Evolutionary conservation across 2,797 vertebrate genomes (phyloP).

Genomic region (Salmo trutta): DNA sequence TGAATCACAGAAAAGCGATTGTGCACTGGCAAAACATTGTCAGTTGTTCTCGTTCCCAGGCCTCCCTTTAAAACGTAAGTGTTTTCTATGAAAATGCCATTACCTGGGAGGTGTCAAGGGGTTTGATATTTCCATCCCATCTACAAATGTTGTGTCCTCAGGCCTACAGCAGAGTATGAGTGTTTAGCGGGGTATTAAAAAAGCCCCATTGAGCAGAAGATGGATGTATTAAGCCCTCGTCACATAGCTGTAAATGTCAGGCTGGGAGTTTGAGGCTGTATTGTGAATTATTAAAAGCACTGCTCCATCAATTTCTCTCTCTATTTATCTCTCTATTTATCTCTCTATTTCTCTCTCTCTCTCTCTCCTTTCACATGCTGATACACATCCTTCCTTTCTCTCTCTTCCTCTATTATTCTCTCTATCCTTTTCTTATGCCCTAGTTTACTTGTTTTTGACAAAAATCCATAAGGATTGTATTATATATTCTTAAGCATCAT

Average conservation of each 20-base stretch:
- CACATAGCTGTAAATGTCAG: constrained; percentile 27
- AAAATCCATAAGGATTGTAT: background rate
- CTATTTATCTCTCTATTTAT: constrained; percentile 19
- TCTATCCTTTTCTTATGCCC: constrained; percentile 4
- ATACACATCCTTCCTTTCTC: background rate
- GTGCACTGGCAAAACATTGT: background rate
- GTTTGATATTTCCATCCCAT: constrained; percentile 19
- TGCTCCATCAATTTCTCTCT: constrained; percentile 29
- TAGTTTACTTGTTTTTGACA: background rate
- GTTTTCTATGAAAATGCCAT: constrained; percentile 6
- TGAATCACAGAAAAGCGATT: background rate
- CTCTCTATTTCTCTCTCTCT: constrained; percentile 7
- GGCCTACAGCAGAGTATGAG: constrained; percentile 11
- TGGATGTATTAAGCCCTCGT: constrained; percentile 17
- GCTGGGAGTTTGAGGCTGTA: background rate
- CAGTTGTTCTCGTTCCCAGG: background rate
- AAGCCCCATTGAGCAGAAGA: constrained; percentile 14
- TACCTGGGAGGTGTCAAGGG: constrained; percentile 2
- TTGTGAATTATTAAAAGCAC: constrained; percentile 28
- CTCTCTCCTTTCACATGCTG: background rate
- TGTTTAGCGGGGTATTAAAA: constrained; percentile 7
- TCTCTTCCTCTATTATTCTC: background rate
- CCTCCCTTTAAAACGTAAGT: constrained; percentile 8
- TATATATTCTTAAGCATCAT: background rate
- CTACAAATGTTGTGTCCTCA: constrained; percentile 7